A percentile compares a stretch with the other conserved stretches of the same genome.
phyloP scores from a whole-genome alignment of 2,797 vertebrate genomes.

The Neoniphon sammara region DNA sequence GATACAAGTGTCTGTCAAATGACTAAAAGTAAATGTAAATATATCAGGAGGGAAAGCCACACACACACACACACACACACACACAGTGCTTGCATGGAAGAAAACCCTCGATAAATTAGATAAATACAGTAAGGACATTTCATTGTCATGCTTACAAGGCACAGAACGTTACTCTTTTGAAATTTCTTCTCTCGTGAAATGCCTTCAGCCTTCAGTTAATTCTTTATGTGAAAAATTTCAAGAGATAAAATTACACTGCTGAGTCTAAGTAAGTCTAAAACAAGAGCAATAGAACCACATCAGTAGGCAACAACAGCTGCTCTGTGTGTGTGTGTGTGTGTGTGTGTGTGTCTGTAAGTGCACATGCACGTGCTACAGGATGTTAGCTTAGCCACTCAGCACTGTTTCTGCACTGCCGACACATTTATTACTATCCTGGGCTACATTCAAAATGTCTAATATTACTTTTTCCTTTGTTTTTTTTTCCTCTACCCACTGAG shows the following conservation, averaged over 20 bases:
- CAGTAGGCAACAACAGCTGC: constrained; percentile 27
- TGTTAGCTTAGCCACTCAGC: constrained; percentile 80
- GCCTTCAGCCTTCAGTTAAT: constrained; percentile 10
- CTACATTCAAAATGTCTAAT: constrained; percentile 7
- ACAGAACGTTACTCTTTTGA: not conserved
- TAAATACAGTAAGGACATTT: not conserved
- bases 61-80: not conserved
- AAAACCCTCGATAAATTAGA: not conserved
- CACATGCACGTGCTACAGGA: constrained; percentile 59
- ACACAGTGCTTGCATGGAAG: not conserved
- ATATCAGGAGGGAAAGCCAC: not conserved
- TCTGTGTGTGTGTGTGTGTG: constrained; percentile 12
- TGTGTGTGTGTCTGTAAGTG: constrained; percentile 33
- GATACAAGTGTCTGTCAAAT: no score
- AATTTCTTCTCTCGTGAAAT: not conserved
- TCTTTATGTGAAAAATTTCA: constrained; percentile 41
- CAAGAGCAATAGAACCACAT: constrained; percentile 47
- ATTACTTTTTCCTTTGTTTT: not conserved
- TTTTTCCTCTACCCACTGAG: not conserved
- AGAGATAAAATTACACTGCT: constrained; percentile 49
- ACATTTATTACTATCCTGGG: constrained; percentile 49
- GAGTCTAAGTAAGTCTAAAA: constrained; percentile 21
- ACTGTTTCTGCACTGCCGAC: constrained; percentile 60
- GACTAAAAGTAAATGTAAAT: no score
- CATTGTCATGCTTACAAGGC: no score